A percentile compares a stretch with the other conserved stretches of the same genome.
Evolutionary conservation across 1,140 invertebrate species (phyloP).

Genomic region (Drosophila busckii): DNA sequence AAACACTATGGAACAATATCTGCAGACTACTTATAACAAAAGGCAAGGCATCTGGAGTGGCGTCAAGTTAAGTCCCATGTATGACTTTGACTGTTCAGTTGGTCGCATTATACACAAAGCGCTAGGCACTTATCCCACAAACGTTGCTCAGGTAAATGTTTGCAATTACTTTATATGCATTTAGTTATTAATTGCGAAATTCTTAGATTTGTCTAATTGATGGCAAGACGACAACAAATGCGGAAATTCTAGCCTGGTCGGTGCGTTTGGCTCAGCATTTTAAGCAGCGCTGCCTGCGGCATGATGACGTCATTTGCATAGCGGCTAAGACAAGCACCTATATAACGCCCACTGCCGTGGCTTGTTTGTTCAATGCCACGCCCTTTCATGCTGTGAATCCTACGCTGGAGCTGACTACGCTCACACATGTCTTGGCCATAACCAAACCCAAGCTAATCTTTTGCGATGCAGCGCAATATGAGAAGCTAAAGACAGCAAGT

Average conservation of each 20-base stretch:
- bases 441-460: conserved; percentile 42
- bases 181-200: too few species aligned
- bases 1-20: not conserved
- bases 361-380: conserved; percentile 31
- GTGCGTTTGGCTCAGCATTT: conserved; percentile 39
- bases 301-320: conserved; percentile 30
- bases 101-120: conserved; percentile 8
- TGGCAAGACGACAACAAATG: conserved; percentile 19
- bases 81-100: conserved; percentile 14
- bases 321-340: conserved; percentile 25
- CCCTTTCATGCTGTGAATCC: conserved; percentile 36
- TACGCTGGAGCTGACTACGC: conserved; percentile 19
- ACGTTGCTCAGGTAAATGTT: too few species aligned
- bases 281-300: conserved; percentile 13
- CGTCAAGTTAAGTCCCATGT: not conserved
- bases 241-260: conserved; percentile 16
- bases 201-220: conserved; percentile 27
- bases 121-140: conserved; percentile 1
- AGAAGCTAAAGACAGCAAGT: conserved; percentile 25
- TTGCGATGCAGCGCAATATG: conserved; percentile 30
- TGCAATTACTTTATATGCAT: too few species aligned
- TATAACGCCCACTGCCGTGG: conserved; percentile 24
- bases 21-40: conserved; percentile 2
- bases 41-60: conserved; percentile 12
- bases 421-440: conserved; percentile 17